A percentile compares a stretch with the other conserved stretches of the same genome.
These are phyloP conservation scores for Pogoniulus pusillus DNA, from an alignment of 2,797 vertebrate species.

Conservation along the genomic window DNA sequence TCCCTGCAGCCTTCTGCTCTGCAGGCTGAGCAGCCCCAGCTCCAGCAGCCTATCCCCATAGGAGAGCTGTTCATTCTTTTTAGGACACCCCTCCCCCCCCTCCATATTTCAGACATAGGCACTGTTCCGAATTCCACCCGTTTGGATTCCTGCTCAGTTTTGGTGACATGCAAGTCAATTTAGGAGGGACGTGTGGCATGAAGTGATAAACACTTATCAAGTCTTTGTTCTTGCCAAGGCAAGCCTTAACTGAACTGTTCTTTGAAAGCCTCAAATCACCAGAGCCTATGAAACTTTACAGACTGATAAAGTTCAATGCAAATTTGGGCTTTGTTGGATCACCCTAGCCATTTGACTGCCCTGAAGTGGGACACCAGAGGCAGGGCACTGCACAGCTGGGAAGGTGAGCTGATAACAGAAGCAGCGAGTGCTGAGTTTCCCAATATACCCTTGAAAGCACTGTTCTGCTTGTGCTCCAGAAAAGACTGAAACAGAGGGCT, in stretches of 20 bases:
- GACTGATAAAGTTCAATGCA: constrained; percentile 15
- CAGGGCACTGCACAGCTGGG: background rate
- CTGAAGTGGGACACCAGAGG: background rate
- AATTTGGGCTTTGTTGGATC: background rate
- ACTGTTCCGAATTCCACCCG: background rate
- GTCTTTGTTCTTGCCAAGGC: constrained; percentile 18
- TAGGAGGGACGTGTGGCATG: constrained; percentile 9
- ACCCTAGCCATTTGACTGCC: background rate
- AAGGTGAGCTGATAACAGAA: constrained; percentile 4
- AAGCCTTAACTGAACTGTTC: background rate
- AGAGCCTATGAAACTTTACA: background rate
- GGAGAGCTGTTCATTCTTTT: too few species aligned
- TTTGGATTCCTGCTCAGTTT: constrained; percentile 2
- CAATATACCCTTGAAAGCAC: background rate
- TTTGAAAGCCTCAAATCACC: constrained; percentile 30
- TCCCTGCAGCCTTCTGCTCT: too few species aligned
- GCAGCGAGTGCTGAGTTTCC: background rate
- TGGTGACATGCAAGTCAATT: constrained; percentile 1
- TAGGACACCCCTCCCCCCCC: background rate
- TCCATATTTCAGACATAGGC: background rate
- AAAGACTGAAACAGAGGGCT: constrained; percentile 12
- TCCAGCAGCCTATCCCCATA: too few species aligned
- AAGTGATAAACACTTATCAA: constrained; percentile 43
- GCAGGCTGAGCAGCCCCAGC: too few species aligned
- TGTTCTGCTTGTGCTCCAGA: background rate